These are phyloP conservation scores for Drosophila serrata DNA, from an alignment of 1,140 invertebrate genomes.

Conservation along the genomic window DNA sequence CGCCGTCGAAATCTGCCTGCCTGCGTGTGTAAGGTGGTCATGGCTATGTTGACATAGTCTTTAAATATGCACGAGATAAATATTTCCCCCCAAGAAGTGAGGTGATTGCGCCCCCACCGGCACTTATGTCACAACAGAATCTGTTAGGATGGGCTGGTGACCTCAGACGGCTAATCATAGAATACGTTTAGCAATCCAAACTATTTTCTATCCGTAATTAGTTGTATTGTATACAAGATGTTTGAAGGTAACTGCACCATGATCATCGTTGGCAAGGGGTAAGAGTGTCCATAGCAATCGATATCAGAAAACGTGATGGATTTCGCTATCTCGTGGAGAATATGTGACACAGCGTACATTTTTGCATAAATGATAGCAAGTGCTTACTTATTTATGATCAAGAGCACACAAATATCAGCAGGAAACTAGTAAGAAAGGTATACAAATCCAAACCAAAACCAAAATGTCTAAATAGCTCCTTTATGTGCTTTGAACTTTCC, in stretches of 20 bases:
- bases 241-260: background rate
- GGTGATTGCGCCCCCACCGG: conserved; percentile 42
- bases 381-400: conserved; percentile 1
- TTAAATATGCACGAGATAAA: conserved; percentile 63
- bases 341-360: conserved; percentile 55
- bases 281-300: background rate
- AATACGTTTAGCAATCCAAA: conserved; percentile 38
- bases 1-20: conserved; percentile 53
- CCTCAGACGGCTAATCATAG: conserved; percentile 64
- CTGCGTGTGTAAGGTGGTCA: conserved; percentile 63
- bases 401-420: background rate
- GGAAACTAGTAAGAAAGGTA: background rate
- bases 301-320: conserved; percentile 17
- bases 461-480: too few relatives aligned
- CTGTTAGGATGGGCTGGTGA: conserved; percentile 34
- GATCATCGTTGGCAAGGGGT: background rate
- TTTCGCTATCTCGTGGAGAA: conserved; percentile 10
- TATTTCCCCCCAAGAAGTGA: conserved; percentile 26
- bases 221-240: background rate
- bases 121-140: conserved; percentile 58
- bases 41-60: conserved; percentile 70
- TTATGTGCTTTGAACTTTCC: too few relatives aligned
- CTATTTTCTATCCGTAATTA: conserved; percentile 34
- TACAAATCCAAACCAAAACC: too few relatives aligned
- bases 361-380: conserved; percentile 13